Percentiles rank a stretch among this genome's conserved stretches.
These are phyloP conservation scores for Chiloscyllium plagiosum DNA, from an alignment of 2,113 vertebrate species.

Conservation along the genomic window DNA sequence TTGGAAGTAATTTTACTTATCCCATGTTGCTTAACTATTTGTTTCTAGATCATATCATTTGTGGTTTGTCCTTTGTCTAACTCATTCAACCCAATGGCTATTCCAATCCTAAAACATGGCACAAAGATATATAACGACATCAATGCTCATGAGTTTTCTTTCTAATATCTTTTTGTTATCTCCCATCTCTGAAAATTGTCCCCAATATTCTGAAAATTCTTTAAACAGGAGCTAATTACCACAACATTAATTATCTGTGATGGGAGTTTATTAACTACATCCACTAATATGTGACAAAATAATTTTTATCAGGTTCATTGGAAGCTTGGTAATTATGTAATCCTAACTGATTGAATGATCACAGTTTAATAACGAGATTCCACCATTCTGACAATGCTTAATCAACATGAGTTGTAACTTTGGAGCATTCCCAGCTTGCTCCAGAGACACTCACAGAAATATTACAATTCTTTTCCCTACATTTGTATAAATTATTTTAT, in stretches of 20 bases:
- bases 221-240: neutral
- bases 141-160: neutral
- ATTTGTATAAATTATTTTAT: neutral
- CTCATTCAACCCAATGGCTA: neutral
- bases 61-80: neutral
- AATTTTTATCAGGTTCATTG: neutral
- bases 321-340: neutral
- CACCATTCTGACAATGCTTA: neutral
- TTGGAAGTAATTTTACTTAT: neutral
- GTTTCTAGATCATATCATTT: neutral
- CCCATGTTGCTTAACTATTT: neutral
- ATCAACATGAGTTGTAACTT: neutral
- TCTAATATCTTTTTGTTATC: neutral
- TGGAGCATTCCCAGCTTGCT: neutral
- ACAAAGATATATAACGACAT: neutral
- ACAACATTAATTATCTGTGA: slow-evolving; percentile 15
- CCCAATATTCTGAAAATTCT: neutral
- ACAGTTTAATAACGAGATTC: neutral
- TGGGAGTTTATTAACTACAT: slow-evolving; percentile 11
- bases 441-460: neutral
- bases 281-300: neutral
- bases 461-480: neutral
- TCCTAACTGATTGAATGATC: neutral
- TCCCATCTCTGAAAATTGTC: neutral
- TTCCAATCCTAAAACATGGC: neutral